Evolutionary conservation across 2,797 vertebrate genomes (phyloP).

Genomic region (Falco cherrug): DNA sequence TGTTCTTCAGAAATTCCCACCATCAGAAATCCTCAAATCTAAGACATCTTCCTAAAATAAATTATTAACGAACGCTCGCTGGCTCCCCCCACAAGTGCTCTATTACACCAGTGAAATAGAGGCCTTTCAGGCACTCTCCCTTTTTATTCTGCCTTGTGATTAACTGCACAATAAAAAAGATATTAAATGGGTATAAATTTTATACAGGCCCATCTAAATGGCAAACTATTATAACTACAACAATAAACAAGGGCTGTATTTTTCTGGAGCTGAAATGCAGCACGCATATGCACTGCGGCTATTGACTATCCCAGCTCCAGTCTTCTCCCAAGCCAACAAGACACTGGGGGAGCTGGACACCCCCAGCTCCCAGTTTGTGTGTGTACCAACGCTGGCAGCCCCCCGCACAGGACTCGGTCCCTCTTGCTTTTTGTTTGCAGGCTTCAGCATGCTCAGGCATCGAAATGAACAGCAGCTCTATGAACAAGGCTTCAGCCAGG

Average conservation of each 20-base stretch:
- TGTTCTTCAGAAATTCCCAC: conserved; percentile 16
- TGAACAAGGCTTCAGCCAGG: background rate
- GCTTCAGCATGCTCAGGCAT: background rate
- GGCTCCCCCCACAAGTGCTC: conserved; percentile 38
- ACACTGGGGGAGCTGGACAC: background rate
- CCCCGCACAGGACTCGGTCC: background rate
- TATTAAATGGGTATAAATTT: conserved; percentile 75
- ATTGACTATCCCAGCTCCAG: background rate
- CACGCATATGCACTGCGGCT: background rate
- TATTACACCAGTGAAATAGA: conserved; percentile 79
- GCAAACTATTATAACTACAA: conserved; percentile 49
- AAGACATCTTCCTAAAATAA: conserved; percentile 56
- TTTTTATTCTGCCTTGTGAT: conserved; percentile 68
- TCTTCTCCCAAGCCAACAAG: background rate
- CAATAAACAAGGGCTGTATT: conserved; percentile 60
- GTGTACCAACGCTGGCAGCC: background rate
- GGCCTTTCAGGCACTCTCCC: conserved; percentile 60
- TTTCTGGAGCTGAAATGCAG: background rate
- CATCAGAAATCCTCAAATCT: conserved; percentile 14
- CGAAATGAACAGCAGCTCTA: background rate
- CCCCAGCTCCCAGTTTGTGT: background rate
- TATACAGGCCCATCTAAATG: conserved; percentile 51
- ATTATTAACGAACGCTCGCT: conserved; percentile 43
- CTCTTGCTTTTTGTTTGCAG: background rate
- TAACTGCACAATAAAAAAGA: conserved; percentile 75